phyloP scores from a whole-genome alignment of 2,113 vertebrate genomes.

The Pachypanchax playfairii region DNA sequence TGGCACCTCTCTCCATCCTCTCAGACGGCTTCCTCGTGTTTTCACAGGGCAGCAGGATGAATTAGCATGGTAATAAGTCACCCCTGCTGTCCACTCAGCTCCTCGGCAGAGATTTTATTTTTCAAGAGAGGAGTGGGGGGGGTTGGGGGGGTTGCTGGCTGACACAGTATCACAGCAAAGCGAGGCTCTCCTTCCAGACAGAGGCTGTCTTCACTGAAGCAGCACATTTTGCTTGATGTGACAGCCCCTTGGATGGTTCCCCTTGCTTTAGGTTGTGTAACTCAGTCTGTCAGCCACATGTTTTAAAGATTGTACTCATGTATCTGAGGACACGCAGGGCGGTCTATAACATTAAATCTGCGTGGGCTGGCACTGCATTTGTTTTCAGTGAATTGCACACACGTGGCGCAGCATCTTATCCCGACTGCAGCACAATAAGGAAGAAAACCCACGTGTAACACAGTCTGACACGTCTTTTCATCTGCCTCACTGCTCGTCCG shows the following conservation, averaged over 20 bases:
- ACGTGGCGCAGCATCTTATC: conserved; percentile 28
- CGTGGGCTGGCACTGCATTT: conserved; percentile 28
- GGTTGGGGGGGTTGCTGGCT: too few species aligned
- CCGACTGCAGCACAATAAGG: conserved; percentile 19
- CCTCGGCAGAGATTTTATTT: conserved; percentile 30
- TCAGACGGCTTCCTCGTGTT: conserved; percentile 41
- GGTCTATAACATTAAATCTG: conserved; percentile 28
- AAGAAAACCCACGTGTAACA: conserved; percentile 17
- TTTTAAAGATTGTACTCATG: conserved; percentile 41
- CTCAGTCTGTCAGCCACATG: conserved; percentile 61
- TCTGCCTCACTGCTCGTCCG: conserved; percentile 25
- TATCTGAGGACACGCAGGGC: conserved; percentile 25
- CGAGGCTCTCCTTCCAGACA: conserved; percentile 39
- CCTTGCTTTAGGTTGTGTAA: conserved; percentile 53
- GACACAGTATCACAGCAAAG: conserved; percentile 30
- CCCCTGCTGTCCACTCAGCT: conserved; percentile 38
- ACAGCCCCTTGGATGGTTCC: conserved; percentile 23
- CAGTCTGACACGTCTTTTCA: conserved; percentile 45
- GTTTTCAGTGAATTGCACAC: conserved; percentile 30
- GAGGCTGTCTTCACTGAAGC: conserved; percentile 37
- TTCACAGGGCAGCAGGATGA: conserved; percentile 34
- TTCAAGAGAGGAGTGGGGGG: conserved; percentile 14
- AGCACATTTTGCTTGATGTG: conserved; percentile 44
- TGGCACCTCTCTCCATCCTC: conserved; percentile 18
- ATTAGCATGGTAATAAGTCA: conserved; percentile 58